These are phyloP conservation scores for Carapus acus DNA, from an alignment of 2,797 vertebrate genomes.

Conservation along the genomic window DNA sequence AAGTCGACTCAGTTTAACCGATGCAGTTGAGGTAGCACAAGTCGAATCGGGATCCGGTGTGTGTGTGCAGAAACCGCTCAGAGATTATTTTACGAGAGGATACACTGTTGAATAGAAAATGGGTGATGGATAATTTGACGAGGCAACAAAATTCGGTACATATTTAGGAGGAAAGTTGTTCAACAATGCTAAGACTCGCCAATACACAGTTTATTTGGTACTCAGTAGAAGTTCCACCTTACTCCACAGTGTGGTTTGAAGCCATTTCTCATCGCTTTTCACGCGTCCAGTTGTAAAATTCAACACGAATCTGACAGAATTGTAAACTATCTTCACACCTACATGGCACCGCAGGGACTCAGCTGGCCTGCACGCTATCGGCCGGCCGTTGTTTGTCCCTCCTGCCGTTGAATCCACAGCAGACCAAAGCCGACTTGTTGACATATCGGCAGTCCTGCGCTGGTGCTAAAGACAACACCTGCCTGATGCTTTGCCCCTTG, in stretches of 20 bases:
- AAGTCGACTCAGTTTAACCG: neutral
- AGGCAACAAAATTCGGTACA: too few relatives aligned
- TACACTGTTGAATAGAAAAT: too few relatives aligned
- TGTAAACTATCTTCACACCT: constrained; percentile 15
- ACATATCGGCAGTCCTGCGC: constrained; percentile 29
- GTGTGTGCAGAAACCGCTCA: too few relatives aligned
- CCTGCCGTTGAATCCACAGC: constrained; percentile 45
- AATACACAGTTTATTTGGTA: too few relatives aligned
- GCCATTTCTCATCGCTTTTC: neutral
- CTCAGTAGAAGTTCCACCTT: too few relatives aligned
- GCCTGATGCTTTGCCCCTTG: constrained; percentile 21
- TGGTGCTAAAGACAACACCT: constrained; percentile 52
- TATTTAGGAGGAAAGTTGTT: too few relatives aligned
- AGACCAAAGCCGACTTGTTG: constrained; percentile 28
- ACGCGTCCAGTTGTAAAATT: constrained; percentile 3
- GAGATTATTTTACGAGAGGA: too few relatives aligned
- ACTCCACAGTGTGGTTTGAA: neutral
- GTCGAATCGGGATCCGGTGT: neutral
- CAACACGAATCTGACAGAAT: constrained; percentile 5
- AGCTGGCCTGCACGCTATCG: constrained; percentile 7
- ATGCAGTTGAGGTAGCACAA: too few relatives aligned
- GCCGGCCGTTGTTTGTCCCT: constrained; percentile 27
- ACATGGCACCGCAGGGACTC: neutral
- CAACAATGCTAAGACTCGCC: too few relatives aligned
- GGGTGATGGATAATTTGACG: too few relatives aligned